phyloP scores from a whole-genome alignment of 2,888 invertebrate genomes.

The Scaptomyza cyrtandrae region DNA sequence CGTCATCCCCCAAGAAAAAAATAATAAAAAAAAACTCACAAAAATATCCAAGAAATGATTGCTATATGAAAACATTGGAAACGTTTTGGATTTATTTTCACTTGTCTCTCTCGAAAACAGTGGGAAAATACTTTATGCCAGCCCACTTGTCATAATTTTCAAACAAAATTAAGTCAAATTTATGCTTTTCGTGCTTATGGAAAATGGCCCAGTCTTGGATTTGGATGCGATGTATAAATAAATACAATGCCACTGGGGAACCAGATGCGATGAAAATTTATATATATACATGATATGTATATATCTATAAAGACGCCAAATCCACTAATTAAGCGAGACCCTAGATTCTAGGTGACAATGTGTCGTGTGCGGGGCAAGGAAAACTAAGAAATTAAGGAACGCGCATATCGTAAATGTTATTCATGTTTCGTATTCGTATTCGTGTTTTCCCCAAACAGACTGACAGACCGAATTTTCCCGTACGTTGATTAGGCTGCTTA shows the following conservation, averaged over 20 bases:
- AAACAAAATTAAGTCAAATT: slow-evolving; percentile 70
- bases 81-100: slow-evolving; percentile 53
- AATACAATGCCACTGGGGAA: slow-evolving; percentile 32
- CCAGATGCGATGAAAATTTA: not conserved
- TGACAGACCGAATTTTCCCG: slow-evolving; percentile 24
- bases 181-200: slow-evolving; percentile 50
- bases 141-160: slow-evolving; percentile 77
- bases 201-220: slow-evolving; percentile 52
- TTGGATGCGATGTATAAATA: slow-evolving; percentile 69
- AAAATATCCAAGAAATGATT: slow-evolving; percentile 62
- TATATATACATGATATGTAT: slow-evolving; percentile 12
- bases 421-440: slow-evolving; percentile 54
- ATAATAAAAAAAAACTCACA: slow-evolving; percentile 17
- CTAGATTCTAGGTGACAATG: slow-evolving; percentile 67
- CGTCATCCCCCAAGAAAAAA: slow-evolving; percentile 24
- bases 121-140: slow-evolving; percentile 39
- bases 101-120: slow-evolving; percentile 39
- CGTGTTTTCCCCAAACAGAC: slow-evolving; percentile 46
- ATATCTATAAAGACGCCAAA: slow-evolving; percentile 59
- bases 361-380: slow-evolving; percentile 22
- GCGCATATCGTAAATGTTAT: slow-evolving; percentile 59
- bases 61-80: slow-evolving; percentile 65
- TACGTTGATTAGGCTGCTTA: slow-evolving; percentile 47
- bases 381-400: slow-evolving; percentile 49
- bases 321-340: slow-evolving; percentile 73